Evolutionary conservation across 2,888 invertebrate species (phyloP).

Genomic region (Papilio demoleus): DNA sequence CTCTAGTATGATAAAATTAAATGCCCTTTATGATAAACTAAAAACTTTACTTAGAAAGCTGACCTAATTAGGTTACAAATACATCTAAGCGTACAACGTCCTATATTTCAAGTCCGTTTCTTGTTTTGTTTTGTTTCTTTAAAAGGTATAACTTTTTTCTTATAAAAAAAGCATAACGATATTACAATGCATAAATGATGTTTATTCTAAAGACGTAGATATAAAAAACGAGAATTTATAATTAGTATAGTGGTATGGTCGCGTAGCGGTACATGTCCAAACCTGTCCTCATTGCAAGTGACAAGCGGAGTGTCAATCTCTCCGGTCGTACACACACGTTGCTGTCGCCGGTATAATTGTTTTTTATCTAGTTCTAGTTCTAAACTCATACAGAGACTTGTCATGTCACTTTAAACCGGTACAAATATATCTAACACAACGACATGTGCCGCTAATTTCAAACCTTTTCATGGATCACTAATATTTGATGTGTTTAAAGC

Average conservation of each 20-base stretch:
- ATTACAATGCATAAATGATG: not conserved
- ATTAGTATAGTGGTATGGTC: not conserved
- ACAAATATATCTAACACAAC: not conserved
- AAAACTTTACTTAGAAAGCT: not conserved
- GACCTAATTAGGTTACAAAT: not conserved
- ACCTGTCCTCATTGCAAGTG: not conserved
- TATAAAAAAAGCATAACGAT: not conserved
- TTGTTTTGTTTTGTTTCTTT: not conserved
- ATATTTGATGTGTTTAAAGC: not conserved
- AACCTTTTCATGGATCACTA: not conserved
- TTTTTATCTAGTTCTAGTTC: not conserved
- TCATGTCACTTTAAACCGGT: not conserved
- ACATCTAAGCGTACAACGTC: not conserved
- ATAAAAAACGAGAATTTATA: not conserved
- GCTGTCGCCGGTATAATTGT: not conserved
- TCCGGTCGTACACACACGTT: not conserved
- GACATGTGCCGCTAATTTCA: not conserved
- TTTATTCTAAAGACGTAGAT: not conserved
- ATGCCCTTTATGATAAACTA: not conserved
- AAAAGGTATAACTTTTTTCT: not conserved
- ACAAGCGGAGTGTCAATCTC: not conserved
- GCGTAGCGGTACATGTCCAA: conserved; percentile 5
- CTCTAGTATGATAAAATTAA: not conserved
- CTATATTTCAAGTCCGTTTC: too few relatives aligned
- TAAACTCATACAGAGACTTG: not conserved